Percentiles rank a stretch among this genome's conserved stretches.
Conservation (phyloP, 2,888 invertebrate genomes). For the Agriotes lineatus region DNA sequence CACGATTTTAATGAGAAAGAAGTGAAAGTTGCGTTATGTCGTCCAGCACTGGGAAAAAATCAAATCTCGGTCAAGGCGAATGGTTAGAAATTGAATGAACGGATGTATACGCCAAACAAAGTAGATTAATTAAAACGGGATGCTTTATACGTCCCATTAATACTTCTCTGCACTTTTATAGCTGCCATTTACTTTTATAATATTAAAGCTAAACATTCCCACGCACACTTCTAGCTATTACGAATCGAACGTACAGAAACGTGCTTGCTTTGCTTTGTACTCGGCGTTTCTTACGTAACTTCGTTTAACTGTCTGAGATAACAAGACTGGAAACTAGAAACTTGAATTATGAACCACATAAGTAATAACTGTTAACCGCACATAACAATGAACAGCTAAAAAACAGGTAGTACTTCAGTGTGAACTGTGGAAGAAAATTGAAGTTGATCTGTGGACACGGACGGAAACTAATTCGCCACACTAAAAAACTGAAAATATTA, state of each 20-base stretch:
- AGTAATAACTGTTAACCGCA: not conserved
- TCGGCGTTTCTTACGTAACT: not conserved
- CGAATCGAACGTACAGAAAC: not conserved
- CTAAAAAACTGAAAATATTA: no score
- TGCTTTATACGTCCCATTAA: not conserved
- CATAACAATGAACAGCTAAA: no score
- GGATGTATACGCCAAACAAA: not conserved
- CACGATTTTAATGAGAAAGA: constrained; percentile 34
- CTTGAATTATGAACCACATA: not conserved
- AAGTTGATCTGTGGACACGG: no score
- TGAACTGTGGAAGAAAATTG: no score
- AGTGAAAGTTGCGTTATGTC: constrained; percentile 49
- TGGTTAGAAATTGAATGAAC: constrained; percentile 23
- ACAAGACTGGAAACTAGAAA: not conserved
- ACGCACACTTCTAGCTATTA: not conserved
- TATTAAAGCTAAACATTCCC: not conserved
- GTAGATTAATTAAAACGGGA: not conserved
- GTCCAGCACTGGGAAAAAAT: constrained; percentile 14
- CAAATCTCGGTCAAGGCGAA: constrained; percentile 51
- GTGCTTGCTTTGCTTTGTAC: no score
- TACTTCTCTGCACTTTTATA: not conserved
- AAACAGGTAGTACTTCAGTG: no score
- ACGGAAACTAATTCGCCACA: no score
- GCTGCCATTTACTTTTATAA: not conserved
- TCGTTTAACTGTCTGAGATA: not conserved